Conservation (phyloP, 2,888 invertebrate species). For the Andrena fulva region DNA sequence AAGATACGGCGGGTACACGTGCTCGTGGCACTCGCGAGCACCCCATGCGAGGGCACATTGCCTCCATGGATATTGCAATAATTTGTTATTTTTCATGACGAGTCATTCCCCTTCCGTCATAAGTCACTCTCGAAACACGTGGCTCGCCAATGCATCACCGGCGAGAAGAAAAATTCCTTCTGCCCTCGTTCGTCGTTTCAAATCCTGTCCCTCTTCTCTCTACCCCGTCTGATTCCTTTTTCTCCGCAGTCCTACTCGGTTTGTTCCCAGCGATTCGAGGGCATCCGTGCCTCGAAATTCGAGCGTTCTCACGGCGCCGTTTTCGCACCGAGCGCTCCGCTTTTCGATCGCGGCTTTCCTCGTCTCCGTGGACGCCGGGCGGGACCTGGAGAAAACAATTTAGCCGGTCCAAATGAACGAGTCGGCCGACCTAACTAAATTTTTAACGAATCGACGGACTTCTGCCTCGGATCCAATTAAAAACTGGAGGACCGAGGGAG, state of each 20-base stretch:
- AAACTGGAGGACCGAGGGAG: conserved; percentile 12
- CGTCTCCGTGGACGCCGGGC: conserved; percentile 13
- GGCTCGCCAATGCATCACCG: conserved; percentile 47
- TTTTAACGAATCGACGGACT: conserved; percentile 61
- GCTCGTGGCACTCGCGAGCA: conserved; percentile 57
- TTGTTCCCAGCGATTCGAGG: no score
- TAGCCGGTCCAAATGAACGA: conserved; percentile 40
- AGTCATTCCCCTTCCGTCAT: conserved; percentile 63
- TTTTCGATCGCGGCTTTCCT: not conserved
- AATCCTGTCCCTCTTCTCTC: not conserved
- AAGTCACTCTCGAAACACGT: conserved; percentile 60
- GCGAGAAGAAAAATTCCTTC: conserved; percentile 33
- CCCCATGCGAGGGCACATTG: conserved; percentile 47
- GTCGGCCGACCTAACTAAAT: conserved; percentile 55
- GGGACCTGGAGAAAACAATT: conserved; percentile 46
- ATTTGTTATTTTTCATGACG: conserved; percentile 72
- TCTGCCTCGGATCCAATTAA: conserved; percentile 57
- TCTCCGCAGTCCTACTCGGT: not conserved
- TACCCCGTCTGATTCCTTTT: not conserved
- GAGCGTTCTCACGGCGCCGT: not conserved
- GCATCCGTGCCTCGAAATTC: not conserved
- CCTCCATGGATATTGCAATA: conserved; percentile 70
- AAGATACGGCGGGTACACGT: conserved; percentile 75
- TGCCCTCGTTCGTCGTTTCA: conserved; percentile 31
- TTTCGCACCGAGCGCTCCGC: conserved; percentile 2